Evolutionary conservation across 2,888 invertebrate genomes (phyloP), one percentile per base, ranked within the genome.

Genomic region (Antitype chi): DNA sequence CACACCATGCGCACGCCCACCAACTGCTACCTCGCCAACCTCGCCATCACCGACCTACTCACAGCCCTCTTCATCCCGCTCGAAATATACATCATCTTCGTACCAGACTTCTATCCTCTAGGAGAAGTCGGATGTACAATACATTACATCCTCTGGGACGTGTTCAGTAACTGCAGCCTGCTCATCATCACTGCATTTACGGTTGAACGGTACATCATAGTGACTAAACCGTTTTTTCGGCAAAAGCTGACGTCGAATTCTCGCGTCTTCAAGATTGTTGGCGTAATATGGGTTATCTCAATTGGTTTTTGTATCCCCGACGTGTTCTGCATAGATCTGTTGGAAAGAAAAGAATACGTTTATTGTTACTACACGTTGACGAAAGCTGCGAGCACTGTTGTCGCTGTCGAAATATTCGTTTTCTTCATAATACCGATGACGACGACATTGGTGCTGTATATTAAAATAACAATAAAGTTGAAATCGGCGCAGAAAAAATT

Each of bases 171-270:
- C 91, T 98, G 98, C 17, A 98, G 98, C 9, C 98, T 99, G 0
- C 95, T 98, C 47, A 98, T 98, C 3, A 99, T 99, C 83, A 98
- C 98, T 0, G 98, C 98, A 0, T 99, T 99, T 92, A 99, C 98
- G 0, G 97, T 99, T 20, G 99, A 99, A 93, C 97, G 99, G 57
- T 99, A 98, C 92, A 97, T 98, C 23, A 98, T 98, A 9, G 98
- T 99, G 70, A 98, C 98, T 76, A 98, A 98, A 93, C 99, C 99
- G 0, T 98, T 99, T 90, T 94, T 98, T 25, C 97, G 98, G 0
- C 98, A 98, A 92, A 98, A 98, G 52, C 97, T 98, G 93, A 98
- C 98, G 1, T 97, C 98, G 76, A 97, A 98, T 70, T 98, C 98
- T 57, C 97, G 99, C 38, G 98, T 98, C 23, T 97, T 98, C 70